Percentiles rank a stretch among this genome's conserved stretches.
These are phyloP conservation scores for Malurus elegans DNA, from an alignment of 2,113 vertebrate species.

Conservation along the genomic window DNA sequence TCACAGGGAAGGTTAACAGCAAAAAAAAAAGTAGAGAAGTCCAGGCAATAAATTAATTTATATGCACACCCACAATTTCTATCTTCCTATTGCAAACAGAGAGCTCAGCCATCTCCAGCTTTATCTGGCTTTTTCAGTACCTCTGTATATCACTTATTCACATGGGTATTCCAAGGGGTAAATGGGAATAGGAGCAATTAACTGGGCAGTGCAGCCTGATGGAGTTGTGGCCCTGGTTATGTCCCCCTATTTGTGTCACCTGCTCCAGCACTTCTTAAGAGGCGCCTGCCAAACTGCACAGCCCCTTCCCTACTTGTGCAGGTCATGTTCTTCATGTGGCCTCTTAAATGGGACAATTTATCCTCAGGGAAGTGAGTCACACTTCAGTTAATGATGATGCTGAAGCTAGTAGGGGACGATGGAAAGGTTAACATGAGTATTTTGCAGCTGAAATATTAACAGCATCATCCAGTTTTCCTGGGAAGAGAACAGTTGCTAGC, in stretches of 20 bases:
- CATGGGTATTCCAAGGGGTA: background rate
- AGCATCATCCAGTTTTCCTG: background rate
- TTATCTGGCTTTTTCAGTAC: background rate
- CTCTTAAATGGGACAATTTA: constrained; percentile 12
- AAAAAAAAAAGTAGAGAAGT: background rate
- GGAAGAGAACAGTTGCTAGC: background rate
- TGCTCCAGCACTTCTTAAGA: background rate
- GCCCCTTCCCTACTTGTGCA: background rate
- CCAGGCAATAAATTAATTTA: background rate
- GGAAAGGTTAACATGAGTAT: constrained; percentile 19
- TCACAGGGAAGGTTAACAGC: background rate
- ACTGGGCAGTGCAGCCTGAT: background rate
- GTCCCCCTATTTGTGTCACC: background rate
- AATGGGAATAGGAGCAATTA: background rate
- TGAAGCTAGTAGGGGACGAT: background rate
- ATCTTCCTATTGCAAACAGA: background rate
- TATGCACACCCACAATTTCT: background rate
- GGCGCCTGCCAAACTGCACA: background rate
- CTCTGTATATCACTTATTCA: background rate
- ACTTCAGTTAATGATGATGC: constrained; percentile 19
- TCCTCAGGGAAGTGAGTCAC: background rate
- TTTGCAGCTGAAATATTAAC: background rate
- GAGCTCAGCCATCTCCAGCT: background rate
- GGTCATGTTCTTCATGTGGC: background rate
- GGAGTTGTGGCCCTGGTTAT: background rate